A percentile compares a stretch with the other conserved stretches of the same genome.
phyloP scores from a whole-genome alignment of 1,140 invertebrate genomes.

The Ruditapes philippinarum region DNA sequence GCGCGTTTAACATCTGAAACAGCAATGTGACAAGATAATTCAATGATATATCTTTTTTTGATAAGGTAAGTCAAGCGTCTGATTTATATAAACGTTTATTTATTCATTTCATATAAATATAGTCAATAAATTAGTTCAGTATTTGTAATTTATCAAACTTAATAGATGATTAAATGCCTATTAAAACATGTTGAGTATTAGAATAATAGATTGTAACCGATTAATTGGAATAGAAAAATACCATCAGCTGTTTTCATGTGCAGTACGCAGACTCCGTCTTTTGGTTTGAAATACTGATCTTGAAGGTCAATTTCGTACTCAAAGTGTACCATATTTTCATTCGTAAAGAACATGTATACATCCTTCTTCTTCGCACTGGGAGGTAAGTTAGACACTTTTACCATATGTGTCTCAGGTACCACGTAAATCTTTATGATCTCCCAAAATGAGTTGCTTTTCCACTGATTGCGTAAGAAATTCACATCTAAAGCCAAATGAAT shows the following conservation, averaged over 20 bases:
- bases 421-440: neutral
- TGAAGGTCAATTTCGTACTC: neutral
- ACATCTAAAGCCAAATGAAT: neutral
- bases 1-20: neutral
- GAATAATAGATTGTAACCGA: neutral
- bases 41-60: neutral
- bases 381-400: slow-evolving; percentile 16
- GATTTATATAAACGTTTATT: neutral
- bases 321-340: neutral
- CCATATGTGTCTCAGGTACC: neutral
- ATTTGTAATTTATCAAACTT: neutral
- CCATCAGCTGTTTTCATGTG: neutral
- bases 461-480: neutral
- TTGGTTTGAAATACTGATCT: neutral
- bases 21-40: too few species aligned
- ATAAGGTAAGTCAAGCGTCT: neutral
- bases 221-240: neutral
- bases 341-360: neutral
- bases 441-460: neutral
- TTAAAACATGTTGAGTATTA: neutral
- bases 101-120: neutral
- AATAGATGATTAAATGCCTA: neutral
- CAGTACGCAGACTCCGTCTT: neutral
- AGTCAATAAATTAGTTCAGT: neutral
- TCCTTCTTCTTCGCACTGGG: neutral